Base-by-base conservation (phyloP, 2,113 vertebrate genomes). In the Microcebus murinus region DNA sequence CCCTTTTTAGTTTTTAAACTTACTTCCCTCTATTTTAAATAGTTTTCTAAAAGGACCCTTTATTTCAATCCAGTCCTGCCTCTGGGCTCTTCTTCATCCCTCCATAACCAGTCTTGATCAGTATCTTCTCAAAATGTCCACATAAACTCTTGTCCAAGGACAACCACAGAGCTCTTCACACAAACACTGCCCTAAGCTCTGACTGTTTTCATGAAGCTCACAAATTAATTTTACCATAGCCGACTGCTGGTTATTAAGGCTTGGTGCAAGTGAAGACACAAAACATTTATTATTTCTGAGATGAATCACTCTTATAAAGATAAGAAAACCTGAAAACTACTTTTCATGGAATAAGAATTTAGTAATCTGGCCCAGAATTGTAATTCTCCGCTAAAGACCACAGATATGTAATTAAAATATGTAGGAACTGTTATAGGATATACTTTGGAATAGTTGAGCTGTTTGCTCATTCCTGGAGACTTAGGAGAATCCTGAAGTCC, bases 201-300 rank as follows among this genome's bases (percentile, higher is more conserved):
- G 55, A 61, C 3, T 23, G 18, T 84, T 70, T 91, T 86, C 27
- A 79, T 21, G 48, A 94, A 91, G 45, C 63, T 91, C 65, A 83
- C n/a, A 90, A 91, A 84, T 77, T 77, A 95, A 71, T 96, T 88
- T 84, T 74, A n/a, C 5, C 70, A 52, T 59, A 71, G 79, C 20
- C 65, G 63, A 70, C 48, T 81, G 76, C 84, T 97, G 55, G n/a
- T 63, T 97, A 42, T 74, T 92, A 81, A 94, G 93, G 88, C 7
- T 96, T 93, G 80, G 45, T 84, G 71, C 34, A 97, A 93, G 21
- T 63, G 55, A 79, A 90, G 42, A 31, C 42, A 80, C 6, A 82
- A 96, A 97, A 68, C 20, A 82, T 13, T 55, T 55, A 55, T 55
- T 77, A 70, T 77, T 94, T 87, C 25, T 76, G 94, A 48, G n/a